Base-by-base conservation (phyloP, 2,113 vertebrate species). In the Pseudorectes ferrugineus region DNA sequence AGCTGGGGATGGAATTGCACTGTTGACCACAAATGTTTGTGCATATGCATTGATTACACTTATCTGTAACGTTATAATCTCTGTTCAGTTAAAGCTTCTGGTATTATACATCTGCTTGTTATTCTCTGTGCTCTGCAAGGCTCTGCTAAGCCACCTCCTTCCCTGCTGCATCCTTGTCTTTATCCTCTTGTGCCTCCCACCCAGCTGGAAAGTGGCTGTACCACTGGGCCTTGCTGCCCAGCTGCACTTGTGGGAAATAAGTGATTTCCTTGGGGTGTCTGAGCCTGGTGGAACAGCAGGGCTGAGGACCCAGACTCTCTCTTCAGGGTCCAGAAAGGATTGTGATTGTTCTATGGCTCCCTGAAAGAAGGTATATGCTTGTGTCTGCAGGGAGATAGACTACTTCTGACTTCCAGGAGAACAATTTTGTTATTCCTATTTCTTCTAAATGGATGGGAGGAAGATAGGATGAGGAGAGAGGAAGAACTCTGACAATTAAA, bases 21-120 rank as follows among this genome's bases (percentile, higher is more conserved):
- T 66, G 49, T 46, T 91, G 84, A 70, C 81, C 11, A 1, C 77
- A 91, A 57, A 73, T 42, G 33, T 89, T 91, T 78, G 55, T 92
- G 75, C 48, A 33, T 68, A 14, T n/a, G 40, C 35, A 40, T 35
- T 72, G 73, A 88, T 63, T 87, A 52, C 43, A 63, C 48, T 95
- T 93, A 83, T 35, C 75, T 91, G 81, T 76, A 54, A 86, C 75
- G 38, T 89, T 92, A 66, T 33, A 61, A 84, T 75, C 71, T 62
- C 63, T 59, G 11, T 48, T 91, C 3, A 2, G 25, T 75, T 45
- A 62, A 58, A 88, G 10, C 59, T 90, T 76, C 74, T 88, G 67
- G 26, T 42, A 24, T 88, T 54, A 18, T 67, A 29, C 1, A 3
- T 79, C 54, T 89, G 49, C 62, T 70, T 79, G 46, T 83, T 68